Evolutionary conservation across 2,113 vertebrate genomes (phyloP), one percentile per base, ranked within the genome.

Genomic region (Chamaea fasciata): DNA sequence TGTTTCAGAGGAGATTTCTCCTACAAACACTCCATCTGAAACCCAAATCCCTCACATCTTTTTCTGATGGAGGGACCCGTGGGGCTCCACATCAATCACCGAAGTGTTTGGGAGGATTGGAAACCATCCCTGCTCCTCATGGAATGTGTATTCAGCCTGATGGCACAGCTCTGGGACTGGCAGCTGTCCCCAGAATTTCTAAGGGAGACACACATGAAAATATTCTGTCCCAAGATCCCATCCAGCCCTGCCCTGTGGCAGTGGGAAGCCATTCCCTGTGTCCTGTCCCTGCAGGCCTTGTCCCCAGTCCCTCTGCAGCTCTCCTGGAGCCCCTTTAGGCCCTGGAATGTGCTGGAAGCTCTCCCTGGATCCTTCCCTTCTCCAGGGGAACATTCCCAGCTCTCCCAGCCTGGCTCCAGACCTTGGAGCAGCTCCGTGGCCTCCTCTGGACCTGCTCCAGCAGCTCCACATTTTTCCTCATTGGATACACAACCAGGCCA

Each of bases 101-200:
- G 44, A 24, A 19, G 4, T 0, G 1, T 20, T 33, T 6, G 24
- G 55, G 69, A 56, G n/a, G 78, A 37, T 10, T 2, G 5, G 31
- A 78, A 10, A 65, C 59, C 83, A 41, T 6, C 47, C 59, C 18
- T 75, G 62, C 92, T 85, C 65, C 70, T 85, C 83, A 24, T 39
- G 23, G 60, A 15, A 24, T 1, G 1, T 26, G 17, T 2, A 2
- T 44, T 44, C 10, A 28, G 8, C 20, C 28, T 0, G 4, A 21
- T 6, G 0, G 4, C 30, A 57, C 0, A 4, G 60, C 22, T 22
- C 31, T 41, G 14, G 2, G 23, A 55, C 47, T 35, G 53, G 14
- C 28, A 53, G 37, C 22, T 8, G 24, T 9, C 20, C 57, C 23
- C 39, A 82, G 62, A 79, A 59, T 15, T 50, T 55, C 33, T 13